Conservation (phyloP, 2,888 invertebrate species). For the Eueremaeus valkanovi region DNA sequence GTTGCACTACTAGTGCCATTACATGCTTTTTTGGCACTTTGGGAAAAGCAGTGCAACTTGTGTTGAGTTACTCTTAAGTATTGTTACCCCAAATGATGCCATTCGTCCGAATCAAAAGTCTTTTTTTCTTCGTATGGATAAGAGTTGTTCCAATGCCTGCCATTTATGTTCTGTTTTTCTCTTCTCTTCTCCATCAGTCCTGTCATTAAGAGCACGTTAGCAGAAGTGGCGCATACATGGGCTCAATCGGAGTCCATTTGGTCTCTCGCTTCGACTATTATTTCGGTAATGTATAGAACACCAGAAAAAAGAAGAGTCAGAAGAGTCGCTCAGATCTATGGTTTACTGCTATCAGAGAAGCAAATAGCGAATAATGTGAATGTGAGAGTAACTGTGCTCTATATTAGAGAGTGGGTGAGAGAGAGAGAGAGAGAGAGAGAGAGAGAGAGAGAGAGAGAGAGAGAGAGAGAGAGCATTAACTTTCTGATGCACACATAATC, state of each 20-base stretch:
- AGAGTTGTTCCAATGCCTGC: not conserved
- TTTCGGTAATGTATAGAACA: slow-evolving; percentile 28
- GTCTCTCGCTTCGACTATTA: not conserved
- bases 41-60: slow-evolving; percentile 9
- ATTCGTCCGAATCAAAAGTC: slow-evolving; percentile 24
- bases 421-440: too few relatives aligned
- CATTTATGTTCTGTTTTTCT: slow-evolving; percentile 4
- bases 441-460: too few relatives aligned
- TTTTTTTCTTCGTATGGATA: not conserved
- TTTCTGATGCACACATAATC: too few relatives aligned
- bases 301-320: too few relatives aligned
- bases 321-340: not conserved
- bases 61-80: not conserved
- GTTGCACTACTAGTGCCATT: not conserved
- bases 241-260: slow-evolving; percentile 26
- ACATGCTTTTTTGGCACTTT: slow-evolving; percentile 21
- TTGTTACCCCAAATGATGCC: slow-evolving; percentile 16
- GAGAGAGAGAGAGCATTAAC: too few relatives aligned
- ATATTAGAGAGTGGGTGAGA: too few relatives aligned
- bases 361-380: slow-evolving; percentile 19
- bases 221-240: slow-evolving; percentile 6
- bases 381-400: not conserved
- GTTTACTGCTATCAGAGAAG: slow-evolving; percentile 23
- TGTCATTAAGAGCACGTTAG: slow-evolving; percentile 29
- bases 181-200: slow-evolving; percentile 1